Conservation (phyloP, 2,797 vertebrate species). For the Odontamblyopus rebecca region DNA sequence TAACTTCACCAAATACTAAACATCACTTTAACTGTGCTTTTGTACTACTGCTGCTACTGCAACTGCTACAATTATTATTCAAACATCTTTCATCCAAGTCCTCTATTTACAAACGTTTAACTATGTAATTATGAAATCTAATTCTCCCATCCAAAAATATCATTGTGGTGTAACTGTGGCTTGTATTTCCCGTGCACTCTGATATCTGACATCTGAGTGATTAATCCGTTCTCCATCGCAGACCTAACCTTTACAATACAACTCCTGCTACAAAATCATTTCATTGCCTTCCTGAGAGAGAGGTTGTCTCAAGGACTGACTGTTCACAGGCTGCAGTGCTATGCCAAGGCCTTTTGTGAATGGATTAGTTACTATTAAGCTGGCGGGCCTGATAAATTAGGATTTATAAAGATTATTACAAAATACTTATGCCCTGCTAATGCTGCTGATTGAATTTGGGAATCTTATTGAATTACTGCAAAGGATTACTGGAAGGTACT, state of each 20-base stretch:
- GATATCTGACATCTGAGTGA: constrained; percentile 65
- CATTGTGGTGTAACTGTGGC: constrained; percentile 32
- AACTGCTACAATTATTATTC: not conserved
- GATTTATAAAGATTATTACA: constrained; percentile 80
- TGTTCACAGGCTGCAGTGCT: constrained; percentile 70
- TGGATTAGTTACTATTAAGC: constrained; percentile 79
- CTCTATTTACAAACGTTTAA: not conserved
- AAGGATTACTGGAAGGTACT: constrained; percentile 66
- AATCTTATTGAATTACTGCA: constrained; percentile 72
- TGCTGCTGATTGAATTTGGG: constrained; percentile 77
- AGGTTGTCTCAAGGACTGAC: constrained; percentile 74
- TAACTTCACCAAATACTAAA: no score
- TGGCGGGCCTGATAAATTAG: constrained; percentile 76
- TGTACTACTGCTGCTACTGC: no score
- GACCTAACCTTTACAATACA: constrained; percentile 69
- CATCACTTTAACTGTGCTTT: no score
- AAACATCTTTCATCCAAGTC: not conserved
- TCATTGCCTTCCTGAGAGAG: constrained; percentile 58
- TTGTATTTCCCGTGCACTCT: constrained; percentile 31
- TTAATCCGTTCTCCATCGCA: constrained; percentile 63
- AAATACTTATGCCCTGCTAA: constrained; percentile 79
- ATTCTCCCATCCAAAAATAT: constrained; percentile 22
- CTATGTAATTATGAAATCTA: not conserved
- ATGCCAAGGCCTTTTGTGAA: constrained; percentile 75
- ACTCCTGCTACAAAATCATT: constrained; percentile 60